Conservation (phyloP, 37 sponge, comb jelly and placozoan genomes). For the Corticium candelabrum region DNA sequence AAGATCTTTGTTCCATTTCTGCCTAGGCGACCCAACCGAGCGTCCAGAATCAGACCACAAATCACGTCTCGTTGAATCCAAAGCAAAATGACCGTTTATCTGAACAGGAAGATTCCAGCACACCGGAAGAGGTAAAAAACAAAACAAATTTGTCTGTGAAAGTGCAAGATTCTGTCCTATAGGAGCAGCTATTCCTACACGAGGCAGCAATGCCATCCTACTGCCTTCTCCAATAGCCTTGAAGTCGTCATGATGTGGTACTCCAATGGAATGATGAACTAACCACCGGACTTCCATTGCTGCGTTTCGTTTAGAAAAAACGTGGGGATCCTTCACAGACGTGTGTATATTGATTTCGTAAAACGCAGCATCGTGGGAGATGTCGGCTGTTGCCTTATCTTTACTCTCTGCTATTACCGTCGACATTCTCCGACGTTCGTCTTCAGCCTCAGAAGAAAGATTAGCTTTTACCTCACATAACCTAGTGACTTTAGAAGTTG, state of each 20-base stretch:
- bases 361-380: no score
- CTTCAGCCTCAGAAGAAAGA: no score
- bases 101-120: constrained; percentile 39
- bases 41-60: constrained; percentile 9
- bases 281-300: no score
- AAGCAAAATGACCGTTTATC: constrained; percentile 59
- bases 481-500: no score
- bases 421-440: no score
- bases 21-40: background rate
- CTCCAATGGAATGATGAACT: background rate
- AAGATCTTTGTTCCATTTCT: background rate
- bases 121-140: constrained; percentile 60
- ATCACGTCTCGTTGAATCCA: constrained; percentile 39
- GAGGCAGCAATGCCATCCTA: background rate
- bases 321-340: no score
- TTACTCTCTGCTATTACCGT: no score
- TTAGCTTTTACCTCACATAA: no score
- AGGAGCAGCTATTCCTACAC: constrained; percentile 14
- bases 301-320: no score
- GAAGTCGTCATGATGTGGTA: background rate
- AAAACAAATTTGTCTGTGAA: constrained; percentile 29
- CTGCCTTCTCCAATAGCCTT: background rate
- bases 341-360: no score
- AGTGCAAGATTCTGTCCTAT: background rate
- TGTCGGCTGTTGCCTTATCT: no score